Conservation (phyloP, 1,140 invertebrate species). For the Drosophila insularis region DNA sequence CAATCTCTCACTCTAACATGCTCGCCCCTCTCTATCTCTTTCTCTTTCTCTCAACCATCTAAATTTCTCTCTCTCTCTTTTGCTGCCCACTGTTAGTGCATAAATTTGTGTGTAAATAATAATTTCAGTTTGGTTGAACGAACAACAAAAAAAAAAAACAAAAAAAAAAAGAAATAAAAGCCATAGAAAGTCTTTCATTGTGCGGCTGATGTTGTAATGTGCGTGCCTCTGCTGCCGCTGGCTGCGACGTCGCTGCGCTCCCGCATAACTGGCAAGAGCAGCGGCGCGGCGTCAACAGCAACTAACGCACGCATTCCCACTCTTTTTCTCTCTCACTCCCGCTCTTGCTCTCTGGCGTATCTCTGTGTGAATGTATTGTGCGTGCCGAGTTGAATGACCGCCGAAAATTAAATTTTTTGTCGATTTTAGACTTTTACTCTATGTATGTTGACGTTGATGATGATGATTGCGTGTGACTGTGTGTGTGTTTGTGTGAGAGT, state of each 20-base stretch:
- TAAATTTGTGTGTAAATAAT: slow-evolving; percentile 58
- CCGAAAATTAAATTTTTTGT: slow-evolving; percentile 82
- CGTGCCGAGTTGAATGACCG: slow-evolving; percentile 79
- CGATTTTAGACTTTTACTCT: slow-evolving; percentile 82
- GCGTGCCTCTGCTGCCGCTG: slow-evolving; percentile 30
- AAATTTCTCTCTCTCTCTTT: neutral
- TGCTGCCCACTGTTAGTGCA: slow-evolving; percentile 33
- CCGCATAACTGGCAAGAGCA: slow-evolving; percentile 41
- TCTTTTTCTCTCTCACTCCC: slow-evolving; percentile 23
- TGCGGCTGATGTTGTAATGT: slow-evolving; percentile 48
- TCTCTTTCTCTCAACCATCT: neutral
- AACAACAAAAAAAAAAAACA: slow-evolving; percentile 46
- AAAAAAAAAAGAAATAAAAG: slow-evolving; percentile 44
- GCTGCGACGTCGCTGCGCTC: slow-evolving; percentile 30
- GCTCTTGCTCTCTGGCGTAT: slow-evolving; percentile 21
- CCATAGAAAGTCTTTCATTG: slow-evolving; percentile 53
- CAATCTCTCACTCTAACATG: neutral
- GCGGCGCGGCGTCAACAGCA: slow-evolving; percentile 14
- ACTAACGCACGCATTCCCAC: slow-evolving; percentile 39
- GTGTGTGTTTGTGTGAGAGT: slow-evolving; percentile 15
- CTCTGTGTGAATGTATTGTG: slow-evolving; percentile 49
- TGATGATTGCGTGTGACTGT: slow-evolving; percentile 56
- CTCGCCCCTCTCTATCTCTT: neutral
- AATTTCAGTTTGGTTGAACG: slow-evolving; percentile 41
- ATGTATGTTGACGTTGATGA: slow-evolving; percentile 78